Evolutionary conservation across 2,888 invertebrate species (phyloP).

Genomic region (Darwinula stevensoni): DNA sequence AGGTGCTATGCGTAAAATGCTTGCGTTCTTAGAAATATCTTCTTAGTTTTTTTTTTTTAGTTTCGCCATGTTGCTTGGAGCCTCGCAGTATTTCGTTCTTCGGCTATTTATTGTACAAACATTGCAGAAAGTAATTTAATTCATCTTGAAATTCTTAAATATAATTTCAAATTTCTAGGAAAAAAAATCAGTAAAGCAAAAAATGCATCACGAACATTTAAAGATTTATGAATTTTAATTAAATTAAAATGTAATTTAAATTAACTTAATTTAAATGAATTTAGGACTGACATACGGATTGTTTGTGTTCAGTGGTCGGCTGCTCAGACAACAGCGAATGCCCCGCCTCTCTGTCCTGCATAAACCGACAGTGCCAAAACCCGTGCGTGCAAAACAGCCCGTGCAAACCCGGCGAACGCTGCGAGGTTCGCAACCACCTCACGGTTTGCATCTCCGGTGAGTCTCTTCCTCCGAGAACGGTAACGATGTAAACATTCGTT

Average conservation of each 20-base stretch:
- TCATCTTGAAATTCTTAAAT: background rate
- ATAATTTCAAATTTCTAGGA: too few species aligned
- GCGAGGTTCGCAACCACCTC: conserved; percentile 49
- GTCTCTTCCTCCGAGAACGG: conserved; percentile 5
- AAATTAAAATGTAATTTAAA: background rate
- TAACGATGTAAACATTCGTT: too few species aligned
- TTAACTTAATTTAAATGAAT: background rate
- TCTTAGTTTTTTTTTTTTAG: too few species aligned
- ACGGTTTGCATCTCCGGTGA: conserved; percentile 53
- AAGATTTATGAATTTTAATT: too few species aligned
- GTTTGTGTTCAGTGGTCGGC: conserved; percentile 16
- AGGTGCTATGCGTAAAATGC: too few species aligned
- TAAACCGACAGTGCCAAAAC: conserved; percentile 44
- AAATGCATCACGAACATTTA: too few species aligned
- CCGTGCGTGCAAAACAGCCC: conserved; percentile 54
- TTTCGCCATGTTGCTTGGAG: too few species aligned
- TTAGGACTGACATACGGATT: background rate
- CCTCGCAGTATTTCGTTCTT: too few species aligned
- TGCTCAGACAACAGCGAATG: conserved; percentile 58
- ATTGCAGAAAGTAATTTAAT: background rate
- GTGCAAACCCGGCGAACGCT: conserved; percentile 40
- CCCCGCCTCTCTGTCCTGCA: conserved; percentile 46
- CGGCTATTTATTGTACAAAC: too few species aligned
- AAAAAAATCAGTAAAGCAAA: too few species aligned
- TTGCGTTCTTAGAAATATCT: too few species aligned